Evolutionary conservation across 2,797 vertebrate genomes (phyloP).

Genomic region (Lates japonicus): DNA sequence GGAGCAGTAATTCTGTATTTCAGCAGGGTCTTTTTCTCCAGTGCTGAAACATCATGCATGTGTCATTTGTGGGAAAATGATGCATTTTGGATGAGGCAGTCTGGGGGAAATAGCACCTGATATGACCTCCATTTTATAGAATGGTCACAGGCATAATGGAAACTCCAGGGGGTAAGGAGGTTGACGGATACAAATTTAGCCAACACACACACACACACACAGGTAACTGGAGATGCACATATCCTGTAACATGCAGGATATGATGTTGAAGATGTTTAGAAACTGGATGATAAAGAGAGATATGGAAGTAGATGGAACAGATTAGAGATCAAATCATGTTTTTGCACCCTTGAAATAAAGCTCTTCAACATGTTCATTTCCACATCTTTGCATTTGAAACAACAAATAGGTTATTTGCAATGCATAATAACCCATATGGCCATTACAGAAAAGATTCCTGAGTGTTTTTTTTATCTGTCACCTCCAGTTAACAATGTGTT

Average conservation of each 20-base stretch:
- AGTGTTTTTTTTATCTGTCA: background rate
- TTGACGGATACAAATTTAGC: slow-evolving; percentile 56
- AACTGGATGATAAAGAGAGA: background rate
- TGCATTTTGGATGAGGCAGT: slow-evolving; percentile 82
- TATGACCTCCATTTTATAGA: slow-evolving; percentile 86
- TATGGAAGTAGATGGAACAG: background rate
- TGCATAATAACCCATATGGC: background rate
- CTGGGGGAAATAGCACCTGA: slow-evolving; percentile 79
- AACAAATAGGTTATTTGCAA: background rate
- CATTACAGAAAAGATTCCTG: background rate
- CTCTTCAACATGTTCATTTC: background rate
- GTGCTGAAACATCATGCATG: slow-evolving; percentile 64
- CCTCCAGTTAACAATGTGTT: no score
- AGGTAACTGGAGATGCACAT: slow-evolving; percentile 20
- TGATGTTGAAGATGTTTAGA: slow-evolving; percentile 12
- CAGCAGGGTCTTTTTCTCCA: slow-evolving; percentile 29
- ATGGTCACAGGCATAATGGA: slow-evolving; percentile 84
- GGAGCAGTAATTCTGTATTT: slow-evolving; percentile 29
- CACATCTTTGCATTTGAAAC: background rate
- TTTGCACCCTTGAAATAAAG: background rate
- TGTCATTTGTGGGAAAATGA: slow-evolving; percentile 79
- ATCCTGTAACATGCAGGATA: slow-evolving; percentile 2
- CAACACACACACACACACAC: background rate
- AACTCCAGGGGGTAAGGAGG: slow-evolving; percentile 83
- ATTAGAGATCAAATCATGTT: background rate